phyloP scores from a whole-genome alignment of 2,888 invertebrate genomes.

The Ectobius pallidus region DNA sequence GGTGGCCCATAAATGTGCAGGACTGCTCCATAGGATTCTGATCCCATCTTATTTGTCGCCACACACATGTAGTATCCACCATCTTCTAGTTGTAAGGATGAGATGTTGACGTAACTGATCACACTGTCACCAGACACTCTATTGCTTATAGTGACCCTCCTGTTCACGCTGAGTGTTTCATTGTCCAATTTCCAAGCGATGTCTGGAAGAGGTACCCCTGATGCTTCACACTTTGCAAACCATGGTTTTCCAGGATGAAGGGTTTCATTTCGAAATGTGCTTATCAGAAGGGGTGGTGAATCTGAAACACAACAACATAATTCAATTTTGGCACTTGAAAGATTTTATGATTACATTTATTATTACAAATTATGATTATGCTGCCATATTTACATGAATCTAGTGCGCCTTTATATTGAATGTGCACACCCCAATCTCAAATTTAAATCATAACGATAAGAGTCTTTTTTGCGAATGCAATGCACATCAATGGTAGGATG shows the following conservation, averaged over 20 bases:
- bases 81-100: slow-evolving; percentile 50
- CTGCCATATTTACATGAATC: no score
- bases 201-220: slow-evolving; percentile 56
- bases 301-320: slow-evolving; percentile 46
- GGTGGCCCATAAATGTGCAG: slow-evolving; percentile 55
- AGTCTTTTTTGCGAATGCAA: no score
- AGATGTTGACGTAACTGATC: slow-evolving; percentile 50
- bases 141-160: slow-evolving; percentile 49
- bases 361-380: no score
- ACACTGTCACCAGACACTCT: slow-evolving; percentile 44
- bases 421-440: no score
- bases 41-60: slow-evolving; percentile 42
- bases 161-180: slow-evolving; percentile 48
- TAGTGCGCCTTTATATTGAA: no score
- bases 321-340: slow-evolving; percentile 48
- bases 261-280: slow-evolving; percentile 53
- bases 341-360: no score
- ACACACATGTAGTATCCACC: slow-evolving; percentile 47
- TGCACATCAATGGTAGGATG: no score
- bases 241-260: slow-evolving; percentile 54
- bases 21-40: slow-evolving; percentile 50
- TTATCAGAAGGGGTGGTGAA: slow-evolving; percentile 49
- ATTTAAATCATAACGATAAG: no score
- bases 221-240: slow-evolving; percentile 55
- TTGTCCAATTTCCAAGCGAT: slow-evolving; percentile 54